Conservation (phyloP, 2,888 invertebrate species). For the Notodonta dromedarius region DNA sequence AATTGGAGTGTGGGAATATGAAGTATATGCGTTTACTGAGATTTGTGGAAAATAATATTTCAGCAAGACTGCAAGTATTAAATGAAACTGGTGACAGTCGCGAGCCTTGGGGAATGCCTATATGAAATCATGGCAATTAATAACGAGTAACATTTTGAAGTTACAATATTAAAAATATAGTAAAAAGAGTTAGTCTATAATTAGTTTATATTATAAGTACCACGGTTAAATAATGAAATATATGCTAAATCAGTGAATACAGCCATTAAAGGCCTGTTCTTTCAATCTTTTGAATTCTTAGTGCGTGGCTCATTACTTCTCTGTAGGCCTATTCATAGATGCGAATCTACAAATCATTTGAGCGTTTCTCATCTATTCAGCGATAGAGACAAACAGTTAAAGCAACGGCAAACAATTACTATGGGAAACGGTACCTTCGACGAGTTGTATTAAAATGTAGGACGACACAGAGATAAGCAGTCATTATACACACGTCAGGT, state of each 20-base stretch:
- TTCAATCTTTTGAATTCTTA: not conserved
- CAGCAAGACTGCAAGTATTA: too few species aligned
- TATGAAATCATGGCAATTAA: too few species aligned
- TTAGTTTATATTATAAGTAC: too few species aligned
- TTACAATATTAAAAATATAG: too few species aligned
- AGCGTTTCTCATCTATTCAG: conserved; percentile 5
- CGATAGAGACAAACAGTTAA: conserved; percentile 22
- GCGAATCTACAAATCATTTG: conserved; percentile 5
- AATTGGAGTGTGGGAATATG: conserved; percentile 18
- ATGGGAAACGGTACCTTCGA: conserved; percentile 36
- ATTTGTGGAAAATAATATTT: too few species aligned
- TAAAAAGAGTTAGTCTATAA: too few species aligned
- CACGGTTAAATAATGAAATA: not conserved
- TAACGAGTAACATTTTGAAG: too few species aligned
- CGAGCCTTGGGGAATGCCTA: too few species aligned
- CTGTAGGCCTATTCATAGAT: conserved; percentile 3
- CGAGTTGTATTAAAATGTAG: conserved; percentile 40
- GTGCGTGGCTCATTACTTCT: not conserved
- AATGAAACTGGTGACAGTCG: too few species aligned
- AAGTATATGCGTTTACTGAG: not conserved
- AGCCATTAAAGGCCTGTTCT: not conserved
- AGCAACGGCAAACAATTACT: conserved; percentile 21
- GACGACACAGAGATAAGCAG: conserved; percentile 33
- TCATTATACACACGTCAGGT: conserved; percentile 26
- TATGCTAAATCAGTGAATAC: not conserved